Evolutionary conservation across 2,888 invertebrate genomes (phyloP).

Genomic region (Serrognathus titanus): DNA sequence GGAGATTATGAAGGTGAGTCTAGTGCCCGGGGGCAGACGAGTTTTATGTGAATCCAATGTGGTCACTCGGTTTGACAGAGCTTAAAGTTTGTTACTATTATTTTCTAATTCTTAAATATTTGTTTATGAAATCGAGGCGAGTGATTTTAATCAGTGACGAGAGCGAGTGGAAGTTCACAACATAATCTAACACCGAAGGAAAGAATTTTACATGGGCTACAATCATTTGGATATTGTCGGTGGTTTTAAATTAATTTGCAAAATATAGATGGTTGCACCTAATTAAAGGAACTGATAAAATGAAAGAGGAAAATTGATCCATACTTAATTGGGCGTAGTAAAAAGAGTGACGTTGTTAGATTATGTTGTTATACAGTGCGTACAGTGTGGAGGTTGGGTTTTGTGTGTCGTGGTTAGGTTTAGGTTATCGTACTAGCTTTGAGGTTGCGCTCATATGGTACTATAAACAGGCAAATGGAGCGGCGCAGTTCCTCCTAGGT

Average conservation of each 20-base stretch:
- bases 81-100: conserved; percentile 8
- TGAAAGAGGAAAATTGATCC: too few relatives aligned
- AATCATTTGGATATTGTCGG: too few relatives aligned
- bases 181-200: conserved; percentile 6
- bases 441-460: conserved; percentile 50
- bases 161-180: conserved; percentile 4
- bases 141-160: too few relatives aligned
- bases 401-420: conserved; percentile 16
- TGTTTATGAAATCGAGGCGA: not conserved
- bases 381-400: not conserved
- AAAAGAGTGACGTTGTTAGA: not conserved
- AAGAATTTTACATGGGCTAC: too few relatives aligned
- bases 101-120: conserved; percentile 8
- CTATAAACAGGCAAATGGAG: conserved; percentile 51
- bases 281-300: too few relatives aligned
- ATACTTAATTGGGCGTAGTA: too few relatives aligned
- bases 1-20: conserved; percentile 91
- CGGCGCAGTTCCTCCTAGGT: conserved; percentile 50
- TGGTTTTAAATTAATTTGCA: too few relatives aligned
- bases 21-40: conserved; percentile 5
- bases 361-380: not conserved
- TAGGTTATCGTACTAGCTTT: conserved; percentile 23
- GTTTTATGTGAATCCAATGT: not conserved
- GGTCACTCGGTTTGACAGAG: too few relatives aligned
- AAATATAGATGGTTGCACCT: too few relatives aligned